Conservation (phyloP, 2,888 invertebrate genomes). For the Drosophila colorata region DNA sequence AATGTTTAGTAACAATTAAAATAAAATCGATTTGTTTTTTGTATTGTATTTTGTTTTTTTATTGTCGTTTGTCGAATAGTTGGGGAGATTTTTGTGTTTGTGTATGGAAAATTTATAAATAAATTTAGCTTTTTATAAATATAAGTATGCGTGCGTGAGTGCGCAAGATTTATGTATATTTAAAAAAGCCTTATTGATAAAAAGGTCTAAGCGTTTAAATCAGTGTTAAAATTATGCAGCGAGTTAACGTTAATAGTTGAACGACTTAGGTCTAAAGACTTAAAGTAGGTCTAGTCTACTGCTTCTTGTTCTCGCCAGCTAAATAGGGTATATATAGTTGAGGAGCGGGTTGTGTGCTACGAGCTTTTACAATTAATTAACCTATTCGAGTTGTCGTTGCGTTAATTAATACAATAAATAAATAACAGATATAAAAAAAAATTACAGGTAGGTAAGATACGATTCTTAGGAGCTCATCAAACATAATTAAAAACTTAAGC, state of each 20-base stretch:
- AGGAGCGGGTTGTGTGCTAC: not conserved
- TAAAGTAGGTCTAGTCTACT: conserved; percentile 6
- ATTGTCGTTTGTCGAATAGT: conserved; percentile 13
- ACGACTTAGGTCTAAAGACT: conserved; percentile 38
- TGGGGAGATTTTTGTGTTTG: conserved; percentile 18
- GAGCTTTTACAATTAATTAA: conserved; percentile 6
- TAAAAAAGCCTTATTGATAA: not conserved
- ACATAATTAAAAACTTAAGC: not conserved
- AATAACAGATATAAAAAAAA: conserved; percentile 47
- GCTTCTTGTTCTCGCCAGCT: not conserved
- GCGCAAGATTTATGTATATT: not conserved
- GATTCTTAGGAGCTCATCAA: no score
- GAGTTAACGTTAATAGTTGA: conserved; percentile 61
- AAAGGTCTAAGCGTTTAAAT: conserved; percentile 7
- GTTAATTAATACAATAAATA: conserved; percentile 47
- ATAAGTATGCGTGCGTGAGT: not conserved
- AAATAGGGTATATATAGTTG: not conserved
- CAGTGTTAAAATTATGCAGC: conserved; percentile 45
- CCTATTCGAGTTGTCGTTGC: conserved; percentile 36
- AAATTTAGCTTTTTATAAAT: no score
- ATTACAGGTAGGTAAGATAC: no score
- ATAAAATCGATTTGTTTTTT: not conserved
- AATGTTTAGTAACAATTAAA: no score
- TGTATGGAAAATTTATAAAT: not conserved
- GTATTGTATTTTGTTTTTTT: not conserved